These are phyloP conservation scores for Carpatolechia fugitivella DNA, from an alignment of 2,888 invertebrate genomes.

Conservation along the genomic window DNA sequence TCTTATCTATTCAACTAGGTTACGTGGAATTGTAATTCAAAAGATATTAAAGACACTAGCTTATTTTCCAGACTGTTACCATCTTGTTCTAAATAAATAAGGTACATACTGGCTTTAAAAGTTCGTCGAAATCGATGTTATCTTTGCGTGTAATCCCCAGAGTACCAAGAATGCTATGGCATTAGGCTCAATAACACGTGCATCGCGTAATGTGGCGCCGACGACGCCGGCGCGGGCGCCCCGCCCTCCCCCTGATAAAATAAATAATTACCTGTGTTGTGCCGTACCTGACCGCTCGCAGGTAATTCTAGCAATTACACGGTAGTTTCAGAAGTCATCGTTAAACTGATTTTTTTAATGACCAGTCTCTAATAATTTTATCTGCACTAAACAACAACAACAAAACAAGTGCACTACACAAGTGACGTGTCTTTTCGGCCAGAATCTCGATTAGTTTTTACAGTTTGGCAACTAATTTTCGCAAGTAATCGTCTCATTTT, in stretches of 20 bases:
- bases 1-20: too few relatives aligned
- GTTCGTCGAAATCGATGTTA: slow-evolving; percentile 3
- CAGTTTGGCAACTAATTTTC: too few relatives aligned
- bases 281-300: neutral
- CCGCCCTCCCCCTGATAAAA: neutral
- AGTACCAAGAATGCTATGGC: slow-evolving; percentile 2
- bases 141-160: neutral
- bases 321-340: neutral
- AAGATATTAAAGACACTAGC: too few relatives aligned
- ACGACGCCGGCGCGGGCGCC: neutral
- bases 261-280: neutral
- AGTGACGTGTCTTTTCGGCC: too few relatives aligned
- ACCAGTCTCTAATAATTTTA: neutral
- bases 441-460: too few relatives aligned
- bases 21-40: too few relatives aligned
- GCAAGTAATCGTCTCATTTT: too few relatives aligned
- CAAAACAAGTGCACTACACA: too few relatives aligned
- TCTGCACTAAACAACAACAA: too few relatives aligned
- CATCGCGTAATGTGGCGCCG: neutral
- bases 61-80: too few relatives aligned
- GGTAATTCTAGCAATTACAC: neutral
- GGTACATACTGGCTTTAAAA: neutral
- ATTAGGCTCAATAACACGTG: slow-evolving; percentile 1
- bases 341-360: neutral
- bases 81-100: too few relatives aligned